Conservation (phyloP, 2,113 vertebrate species). For the Caranx melampygus region DNA sequence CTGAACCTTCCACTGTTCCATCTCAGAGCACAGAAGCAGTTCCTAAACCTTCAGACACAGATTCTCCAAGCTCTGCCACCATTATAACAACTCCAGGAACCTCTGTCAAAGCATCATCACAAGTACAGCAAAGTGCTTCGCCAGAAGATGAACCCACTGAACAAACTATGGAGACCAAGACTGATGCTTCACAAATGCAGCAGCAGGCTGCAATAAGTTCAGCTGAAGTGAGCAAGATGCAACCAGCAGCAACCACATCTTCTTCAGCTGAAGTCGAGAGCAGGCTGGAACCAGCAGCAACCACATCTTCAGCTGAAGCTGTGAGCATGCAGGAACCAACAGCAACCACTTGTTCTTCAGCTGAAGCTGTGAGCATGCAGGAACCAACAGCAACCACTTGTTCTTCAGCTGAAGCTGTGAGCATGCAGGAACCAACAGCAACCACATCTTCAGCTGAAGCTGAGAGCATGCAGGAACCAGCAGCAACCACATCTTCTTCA, state of each 20-base stretch:
- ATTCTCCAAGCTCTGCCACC: not conserved
- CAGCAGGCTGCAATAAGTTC: not conserved
- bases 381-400: not conserved
- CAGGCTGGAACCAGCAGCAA: not conserved
- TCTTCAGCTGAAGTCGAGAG: not conserved
- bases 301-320: accelerated
- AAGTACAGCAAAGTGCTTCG: not conserved
- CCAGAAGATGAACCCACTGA: not conserved
- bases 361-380: not conserved
- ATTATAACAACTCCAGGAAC: not conserved
- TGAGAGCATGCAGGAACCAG: not conserved
- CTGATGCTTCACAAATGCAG: not conserved
- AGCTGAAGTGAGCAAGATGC: not conserved
- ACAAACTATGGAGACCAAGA: not conserved
- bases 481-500: not conserved
- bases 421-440: too few species aligned
- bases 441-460: not conserved
- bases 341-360: not conserved
- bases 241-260: accelerated
- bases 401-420: too few species aligned
- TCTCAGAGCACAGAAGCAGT: not conserved
- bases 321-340: not conserved
- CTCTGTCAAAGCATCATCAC: not conserved
- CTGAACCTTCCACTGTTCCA: not conserved
- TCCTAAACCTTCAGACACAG: not conserved